These are phyloP conservation scores for Amblyjoppa proteus DNA, from an alignment of 2,888 invertebrate species.

Conservation along the genomic window DNA sequence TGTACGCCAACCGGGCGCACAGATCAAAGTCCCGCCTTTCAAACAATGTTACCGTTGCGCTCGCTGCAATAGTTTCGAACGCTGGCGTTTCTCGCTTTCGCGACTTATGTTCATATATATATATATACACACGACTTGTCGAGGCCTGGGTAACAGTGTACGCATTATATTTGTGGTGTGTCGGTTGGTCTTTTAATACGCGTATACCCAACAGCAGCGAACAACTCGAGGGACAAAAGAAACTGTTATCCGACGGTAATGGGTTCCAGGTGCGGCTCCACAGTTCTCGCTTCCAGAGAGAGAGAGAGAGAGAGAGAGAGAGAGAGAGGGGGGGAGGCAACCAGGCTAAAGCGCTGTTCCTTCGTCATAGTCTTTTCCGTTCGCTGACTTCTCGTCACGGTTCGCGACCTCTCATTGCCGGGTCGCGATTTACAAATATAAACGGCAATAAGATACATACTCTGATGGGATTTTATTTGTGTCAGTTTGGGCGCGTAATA, in stretches of 20 bases:
- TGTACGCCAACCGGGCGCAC: slow-evolving; percentile 80
- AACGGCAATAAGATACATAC: slow-evolving; percentile 7
- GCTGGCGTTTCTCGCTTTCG: slow-evolving; percentile 68
- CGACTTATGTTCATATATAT: slow-evolving; percentile 50
- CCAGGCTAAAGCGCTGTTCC: slow-evolving; percentile 22
- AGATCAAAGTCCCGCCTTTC: slow-evolving; percentile 84
- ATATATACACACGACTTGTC: slow-evolving; percentile 4
- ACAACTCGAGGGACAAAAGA: slow-evolving; percentile 72
- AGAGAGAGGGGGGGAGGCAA: background rate
- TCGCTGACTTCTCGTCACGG: slow-evolving; percentile 58
- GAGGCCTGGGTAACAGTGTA: slow-evolving; percentile 7
- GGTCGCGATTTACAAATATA: slow-evolving; percentile 38
- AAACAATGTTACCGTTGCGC: slow-evolving; percentile 82
- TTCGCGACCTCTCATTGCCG: slow-evolving; percentile 58
- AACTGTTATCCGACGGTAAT: slow-evolving; percentile 78
- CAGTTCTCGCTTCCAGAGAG: slow-evolving; percentile 36
- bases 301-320: background rate
- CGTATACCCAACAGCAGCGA: slow-evolving; percentile 62
- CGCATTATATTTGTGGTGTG: slow-evolving; percentile 51
- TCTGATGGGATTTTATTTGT: too few relatives aligned
- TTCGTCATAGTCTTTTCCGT: slow-evolving; percentile 54
- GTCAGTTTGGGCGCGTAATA: too few relatives aligned
- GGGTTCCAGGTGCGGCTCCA: slow-evolving; percentile 77
- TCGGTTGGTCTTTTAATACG: slow-evolving; percentile 74
- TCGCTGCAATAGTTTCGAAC: slow-evolving; percentile 65